phyloP scores from a whole-genome alignment of 2,888 invertebrate genomes.

The Margaritifera margaritifera region DNA sequence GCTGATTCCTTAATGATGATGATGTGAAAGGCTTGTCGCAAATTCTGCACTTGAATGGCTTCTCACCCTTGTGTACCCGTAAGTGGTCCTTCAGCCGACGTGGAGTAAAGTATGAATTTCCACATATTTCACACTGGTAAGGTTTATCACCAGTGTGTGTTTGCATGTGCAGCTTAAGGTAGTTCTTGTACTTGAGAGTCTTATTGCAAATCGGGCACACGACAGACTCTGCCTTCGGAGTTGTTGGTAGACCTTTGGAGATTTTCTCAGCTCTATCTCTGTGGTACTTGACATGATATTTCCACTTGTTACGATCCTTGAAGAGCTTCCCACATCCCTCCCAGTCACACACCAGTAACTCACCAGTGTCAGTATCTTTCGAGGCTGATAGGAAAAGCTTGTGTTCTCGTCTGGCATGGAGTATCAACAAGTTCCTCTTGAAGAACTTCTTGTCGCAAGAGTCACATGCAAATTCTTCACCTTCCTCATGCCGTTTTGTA shows the following conservation, averaged over 20 bases:
- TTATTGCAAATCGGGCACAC: slow-evolving; percentile 35
- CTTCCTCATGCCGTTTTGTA: slow-evolving; percentile 27
- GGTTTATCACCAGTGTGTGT: slow-evolving; percentile 27
- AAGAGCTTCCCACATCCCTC: slow-evolving; percentile 38
- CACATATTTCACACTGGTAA: slow-evolving; percentile 36
- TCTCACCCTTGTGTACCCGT: slow-evolving; percentile 36
- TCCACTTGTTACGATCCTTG: slow-evolving; percentile 27
- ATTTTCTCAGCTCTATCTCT: slow-evolving; percentile 34
- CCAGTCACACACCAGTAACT: slow-evolving; percentile 31
- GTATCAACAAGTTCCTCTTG: slow-evolving; percentile 25
- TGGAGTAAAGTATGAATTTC: slow-evolving; percentile 20
- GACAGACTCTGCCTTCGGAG: slow-evolving; percentile 13
- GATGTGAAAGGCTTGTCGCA: slow-evolving; percentile 35
- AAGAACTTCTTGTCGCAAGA: slow-evolving; percentile 32
- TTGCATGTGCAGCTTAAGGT: slow-evolving; percentile 36
- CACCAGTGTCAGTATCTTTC: background rate
- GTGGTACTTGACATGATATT: slow-evolving; percentile 39
- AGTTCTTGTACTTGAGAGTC: slow-evolving; percentile 36
- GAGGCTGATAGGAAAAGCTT: slow-evolving; percentile 23
- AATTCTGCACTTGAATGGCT: slow-evolving; percentile 34
- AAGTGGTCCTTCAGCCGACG: slow-evolving; percentile 30
- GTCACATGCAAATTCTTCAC: slow-evolving; percentile 35
- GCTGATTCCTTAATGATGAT: slow-evolving; percentile 31
- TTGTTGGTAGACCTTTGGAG: slow-evolving; percentile 24
- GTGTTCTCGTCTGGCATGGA: slow-evolving; percentile 34